Conservation (phyloP, 2,888 invertebrate species). For the Eumerus sabulonum region DNA sequence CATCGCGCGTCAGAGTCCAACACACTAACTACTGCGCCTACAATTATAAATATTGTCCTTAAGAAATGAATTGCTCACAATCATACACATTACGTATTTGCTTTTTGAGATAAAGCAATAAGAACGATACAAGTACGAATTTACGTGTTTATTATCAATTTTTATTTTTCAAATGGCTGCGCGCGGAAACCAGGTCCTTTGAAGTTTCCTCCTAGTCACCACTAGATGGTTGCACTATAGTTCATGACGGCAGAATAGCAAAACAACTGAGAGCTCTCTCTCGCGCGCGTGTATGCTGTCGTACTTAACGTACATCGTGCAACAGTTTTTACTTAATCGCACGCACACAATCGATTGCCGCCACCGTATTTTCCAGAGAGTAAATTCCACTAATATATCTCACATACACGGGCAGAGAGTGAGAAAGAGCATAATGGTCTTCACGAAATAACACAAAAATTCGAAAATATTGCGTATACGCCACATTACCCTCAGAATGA, state of each 20-base stretch:
- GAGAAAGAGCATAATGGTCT: conserved; percentile 9
- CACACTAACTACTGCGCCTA: no score
- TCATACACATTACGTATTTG: no score
- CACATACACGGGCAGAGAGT: no score
- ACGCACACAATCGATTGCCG: not conserved
- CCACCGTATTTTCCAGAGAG: not conserved
- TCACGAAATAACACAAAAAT: not conserved
- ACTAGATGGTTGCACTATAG: not conserved
- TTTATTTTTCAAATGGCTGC: no score
- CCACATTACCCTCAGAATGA: conserved; percentile 3
- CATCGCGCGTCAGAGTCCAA: no score
- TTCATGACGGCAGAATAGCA: not conserved
- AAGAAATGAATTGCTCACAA: no score
- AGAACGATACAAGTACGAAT: no score
- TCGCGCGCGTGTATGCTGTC: not conserved
- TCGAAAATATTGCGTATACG: conserved; percentile 42
- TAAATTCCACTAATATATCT: not conserved
- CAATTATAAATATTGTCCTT: no score
- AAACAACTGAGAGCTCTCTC: not conserved
- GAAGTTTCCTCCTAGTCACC: not conserved
- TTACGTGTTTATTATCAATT: no score
- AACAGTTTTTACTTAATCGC: conserved; percentile 43
- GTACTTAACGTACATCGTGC: conserved; percentile 23
- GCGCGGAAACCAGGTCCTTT: not conserved
- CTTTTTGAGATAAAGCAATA: no score